Evolutionary conservation across 2,113 vertebrate species (phyloP), one percentile per base, ranked within the genome.

Genomic region (Tretioscincus oriximinensis): DNA sequence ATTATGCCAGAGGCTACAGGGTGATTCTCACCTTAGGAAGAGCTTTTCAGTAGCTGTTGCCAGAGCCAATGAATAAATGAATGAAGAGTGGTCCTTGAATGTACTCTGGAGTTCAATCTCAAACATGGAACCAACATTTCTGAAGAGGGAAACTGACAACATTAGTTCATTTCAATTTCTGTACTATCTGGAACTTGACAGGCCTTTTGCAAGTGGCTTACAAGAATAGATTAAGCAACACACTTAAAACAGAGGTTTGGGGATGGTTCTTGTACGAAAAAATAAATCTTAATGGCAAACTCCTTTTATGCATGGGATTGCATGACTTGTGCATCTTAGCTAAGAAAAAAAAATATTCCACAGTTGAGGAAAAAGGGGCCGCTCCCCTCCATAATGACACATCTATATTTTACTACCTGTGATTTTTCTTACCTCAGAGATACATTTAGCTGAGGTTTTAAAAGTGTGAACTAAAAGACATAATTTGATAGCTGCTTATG

Each of bases 401-500:
- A 93, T 90, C 91, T 89, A 92, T 91, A 91, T 92, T 92, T 90
- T 90, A 90, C 92, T 87, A 89, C 83, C 88, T 3, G 26, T 90
- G 89, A 92, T 90, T 90, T 41, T 88, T 88, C 83, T 92, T 90
- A 90, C 86, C 88, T 93, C 88, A 82, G 85, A 90, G 84, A 90
- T 90, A 86, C 90, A 90, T 88, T 86, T 93, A 93, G 92, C 93
- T 92, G 89, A 93, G 91, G 85, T 82, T 87, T 79, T 88, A 88
- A 80, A 93, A 92, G 88, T 83, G 83, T 88, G 89, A 91, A 93
- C 84, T 90, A 88, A 89, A 91, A 81, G 81, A 84, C 86, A 60
- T 87, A 91, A 89, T 86, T 90, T 88, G 84, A 45, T 89, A 87
- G 83, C 88, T 89, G 81, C 85, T 93, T 92, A 92, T 90, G 87